phyloP scores from a whole-genome alignment of 2,888 invertebrate species.

The Nineta flava region DNA sequence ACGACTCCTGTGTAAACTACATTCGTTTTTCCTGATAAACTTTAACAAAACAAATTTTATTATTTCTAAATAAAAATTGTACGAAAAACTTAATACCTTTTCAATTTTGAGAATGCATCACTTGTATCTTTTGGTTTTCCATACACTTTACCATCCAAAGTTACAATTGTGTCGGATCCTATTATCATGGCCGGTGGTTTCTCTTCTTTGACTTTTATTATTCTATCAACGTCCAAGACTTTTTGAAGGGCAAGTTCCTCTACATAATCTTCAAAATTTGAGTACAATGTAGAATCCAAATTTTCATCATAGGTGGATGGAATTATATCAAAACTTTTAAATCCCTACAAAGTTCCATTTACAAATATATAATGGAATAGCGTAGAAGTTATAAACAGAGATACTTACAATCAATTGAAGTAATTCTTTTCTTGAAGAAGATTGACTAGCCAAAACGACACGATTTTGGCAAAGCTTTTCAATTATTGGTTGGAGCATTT shows the following conservation, averaged over 20 bases:
- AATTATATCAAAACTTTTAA: constrained; percentile 60
- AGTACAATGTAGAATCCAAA: constrained; percentile 50
- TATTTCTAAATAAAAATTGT: too few relatives aligned
- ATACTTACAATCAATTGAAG: constrained; percentile 54
- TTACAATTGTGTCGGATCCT: constrained; percentile 89
- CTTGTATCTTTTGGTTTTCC: constrained; percentile 71
- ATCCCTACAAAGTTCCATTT: constrained; percentile 41
- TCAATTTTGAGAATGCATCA: constrained; percentile 53
- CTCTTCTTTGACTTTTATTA: constrained; percentile 32
- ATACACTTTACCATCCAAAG: constrained; percentile 58
- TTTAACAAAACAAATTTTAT: constrained; percentile 21
- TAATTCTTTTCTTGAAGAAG: constrained; percentile 70
- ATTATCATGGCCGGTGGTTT: constrained; percentile 61
- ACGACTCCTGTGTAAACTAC: constrained; percentile 79
- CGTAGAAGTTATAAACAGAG: background rate
- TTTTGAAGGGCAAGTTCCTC: constrained; percentile 74
- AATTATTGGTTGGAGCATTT: constrained; percentile 57
- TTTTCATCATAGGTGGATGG: constrained; percentile 83
- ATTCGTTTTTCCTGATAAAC: constrained; percentile 65
- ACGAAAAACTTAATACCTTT: constrained; percentile 23
- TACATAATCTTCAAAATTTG: constrained; percentile 57
- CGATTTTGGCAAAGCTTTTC: constrained; percentile 46
- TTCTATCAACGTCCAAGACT: constrained; percentile 58
- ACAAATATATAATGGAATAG: background rate
- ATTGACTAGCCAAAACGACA: constrained; percentile 75